Conservation (phyloP, 2,888 invertebrate species). For the Mythimna impura region DNA sequence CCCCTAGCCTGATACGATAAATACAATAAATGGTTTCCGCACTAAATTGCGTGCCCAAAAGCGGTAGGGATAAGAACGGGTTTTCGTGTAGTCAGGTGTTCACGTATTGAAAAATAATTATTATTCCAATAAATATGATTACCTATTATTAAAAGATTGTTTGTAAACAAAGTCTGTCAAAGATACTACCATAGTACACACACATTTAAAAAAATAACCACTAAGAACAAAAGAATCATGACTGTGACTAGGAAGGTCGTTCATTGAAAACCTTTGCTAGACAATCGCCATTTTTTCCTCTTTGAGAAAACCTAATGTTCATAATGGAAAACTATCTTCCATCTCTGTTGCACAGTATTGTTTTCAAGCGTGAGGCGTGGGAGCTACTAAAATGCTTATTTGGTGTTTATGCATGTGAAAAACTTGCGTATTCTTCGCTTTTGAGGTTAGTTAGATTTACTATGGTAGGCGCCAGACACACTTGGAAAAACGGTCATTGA, state of each 20-base stretch:
- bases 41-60: too few species aligned
- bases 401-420: constrained; percentile 62
- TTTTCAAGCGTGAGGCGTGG: constrained; percentile 71
- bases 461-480: not conserved
- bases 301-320: constrained; percentile 70
- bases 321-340: constrained; percentile 62
- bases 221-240: constrained; percentile 64
- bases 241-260: constrained; percentile 65
- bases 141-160: not conserved
- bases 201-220: constrained; percentile 39
- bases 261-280: constrained; percentile 69
- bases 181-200: constrained; percentile 23
- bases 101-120: too few species aligned
- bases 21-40: too few species aligned
- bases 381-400: constrained; percentile 68
- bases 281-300: constrained; percentile 75
- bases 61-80: too few species aligned
- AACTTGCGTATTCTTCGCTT: constrained; percentile 47
- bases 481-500: too few species aligned
- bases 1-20: too few species aligned
- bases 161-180: constrained; percentile 16
- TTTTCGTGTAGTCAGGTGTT: too few species aligned
- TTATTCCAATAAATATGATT: too few species aligned
- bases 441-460: constrained; percentile 50
- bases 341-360: constrained; percentile 64